Base-by-base conservation (phyloP, 1,140 invertebrate genomes). In the Bombus superbus region DNA sequence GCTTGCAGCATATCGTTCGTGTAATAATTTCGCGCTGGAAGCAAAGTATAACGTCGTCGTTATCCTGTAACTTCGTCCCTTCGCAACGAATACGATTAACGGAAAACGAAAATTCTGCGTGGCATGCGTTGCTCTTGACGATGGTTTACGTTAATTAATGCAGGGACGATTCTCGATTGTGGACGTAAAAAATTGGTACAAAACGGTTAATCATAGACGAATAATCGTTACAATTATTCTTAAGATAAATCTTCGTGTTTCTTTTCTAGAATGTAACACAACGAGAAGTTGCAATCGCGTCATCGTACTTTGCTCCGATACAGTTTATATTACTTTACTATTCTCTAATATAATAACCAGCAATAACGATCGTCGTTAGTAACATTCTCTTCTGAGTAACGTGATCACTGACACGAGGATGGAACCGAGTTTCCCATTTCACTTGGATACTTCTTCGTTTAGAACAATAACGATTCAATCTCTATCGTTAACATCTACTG, bases 341-440 rank as follows among this genome's bases (percentile, higher is more conserved):
- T 40, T 83, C 75, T 76, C 86, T 90, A 90, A 53, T 69, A 74
- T 82, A 83, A 90, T 72, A 83, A 76, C 71, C 86, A 90, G 89
- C 80, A 81, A 68, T 90, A 88, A 90, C 83, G 89, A 78, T 89
- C 89, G 66, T 81, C 64, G 32, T 81, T 44, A 88, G 85, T 62
- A 87, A 87, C 79, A 78, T 87, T 88, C 76, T 85, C 85, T 69
- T 72, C 15, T 62, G 35, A n/a, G 78, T 10, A 66, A 66, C 81
- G 78, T 28, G 75, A 66, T 75, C 75, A 83, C 74, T 68, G 86
- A 86, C 79, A 73, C 76, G 71, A 82, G 84, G 88, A 89, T 89
- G 80, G 88, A 89, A 83, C 86, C 88, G 88, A 84, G 73, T 89
- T 64, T 80, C 72, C 6, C n/a, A n/a, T 53, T 25, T 71, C 75